Evolutionary conservation across 2,113 vertebrate genomes (phyloP), one percentile per base, ranked within the genome.

Genomic region (Rhinolophus sinicus): DNA sequence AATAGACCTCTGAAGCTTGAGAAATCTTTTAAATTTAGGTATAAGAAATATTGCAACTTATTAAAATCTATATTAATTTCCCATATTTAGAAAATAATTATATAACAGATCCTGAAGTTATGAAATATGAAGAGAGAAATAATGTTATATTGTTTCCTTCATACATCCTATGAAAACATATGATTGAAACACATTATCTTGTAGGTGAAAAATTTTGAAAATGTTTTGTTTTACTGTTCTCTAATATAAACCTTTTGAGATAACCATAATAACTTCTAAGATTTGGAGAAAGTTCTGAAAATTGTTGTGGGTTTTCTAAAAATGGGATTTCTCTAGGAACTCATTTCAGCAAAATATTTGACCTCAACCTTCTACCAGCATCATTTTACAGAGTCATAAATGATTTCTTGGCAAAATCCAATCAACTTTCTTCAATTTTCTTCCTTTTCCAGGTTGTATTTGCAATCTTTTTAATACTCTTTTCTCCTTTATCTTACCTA

Each of bases 331-430:
- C 87, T 93, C 77, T 86, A 40, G 58, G 64, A 88, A 94, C 64
- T 89, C 30, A 89, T 94, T 94, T 93, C 18, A 85, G 40, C 50
- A 85, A 7, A 91, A 35, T 82, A 83, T 70, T 93, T 96, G 56
- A 65, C 62, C 24, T 87, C n/a, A 90, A 5, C 35, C 67, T 96
- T 87, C 70, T 69, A 56, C 58, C 4, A 75, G 65, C 6, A 40
- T 52, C 77, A 52, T 78, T 85, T 90, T 58, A 40, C 19, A 86
- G 58, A 65, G 8, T 70, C 35, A 12, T 82, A 97, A 88, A 73
- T 56, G 24, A 1, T 67, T 96, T 96, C 67, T 64, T 75, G 38
- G 47, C 4, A 92, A 94, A 87, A 44, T 44, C 18, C 22, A 88
- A 62, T 75, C 50, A 91, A 78, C 2, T 60, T 54, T 88, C 26